Conservation (phyloP, 2,113 vertebrate species). For the Genyomyrus donnyi region DNA sequence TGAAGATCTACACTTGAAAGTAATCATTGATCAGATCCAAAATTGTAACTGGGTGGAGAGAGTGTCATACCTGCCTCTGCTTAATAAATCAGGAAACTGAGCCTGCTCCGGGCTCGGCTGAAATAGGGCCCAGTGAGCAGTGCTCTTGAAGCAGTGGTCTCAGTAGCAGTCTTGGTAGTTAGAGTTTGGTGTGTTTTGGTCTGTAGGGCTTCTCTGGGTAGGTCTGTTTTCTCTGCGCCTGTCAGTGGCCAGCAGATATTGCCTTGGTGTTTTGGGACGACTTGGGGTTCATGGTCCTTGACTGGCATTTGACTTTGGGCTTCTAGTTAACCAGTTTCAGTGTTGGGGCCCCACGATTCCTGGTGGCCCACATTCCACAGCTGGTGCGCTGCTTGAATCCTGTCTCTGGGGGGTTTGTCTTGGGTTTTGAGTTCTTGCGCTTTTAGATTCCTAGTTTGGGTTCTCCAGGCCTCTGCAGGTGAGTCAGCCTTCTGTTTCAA, state of each 20-base stretch:
- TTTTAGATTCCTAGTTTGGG: no score
- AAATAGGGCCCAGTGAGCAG: background rate
- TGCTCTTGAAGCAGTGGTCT: background rate
- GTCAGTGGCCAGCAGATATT: background rate
- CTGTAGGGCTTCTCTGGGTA: no score
- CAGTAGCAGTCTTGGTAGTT: no score
- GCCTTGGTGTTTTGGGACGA: background rate
- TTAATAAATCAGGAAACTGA: background rate
- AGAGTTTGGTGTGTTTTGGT: no score
- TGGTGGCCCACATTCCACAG: no score
- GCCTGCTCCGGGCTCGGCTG: background rate
- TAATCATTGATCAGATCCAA: background rate
- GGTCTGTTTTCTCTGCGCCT: background rate
- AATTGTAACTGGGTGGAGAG: background rate
- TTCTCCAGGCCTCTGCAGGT: no score
- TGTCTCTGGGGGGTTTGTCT: no score
- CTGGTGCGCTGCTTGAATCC: no score
- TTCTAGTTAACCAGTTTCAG: background rate
- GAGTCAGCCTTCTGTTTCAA: no score
- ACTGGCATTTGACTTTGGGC: background rate
- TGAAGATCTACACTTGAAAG: background rate
- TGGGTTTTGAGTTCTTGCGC: no score
- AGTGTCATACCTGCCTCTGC: background rate
- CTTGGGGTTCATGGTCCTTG: background rate
- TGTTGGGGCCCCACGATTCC: background rate